phyloP scores from a whole-genome alignment of 2,797 vertebrate genomes.

The Selene dorsalis region DNA sequence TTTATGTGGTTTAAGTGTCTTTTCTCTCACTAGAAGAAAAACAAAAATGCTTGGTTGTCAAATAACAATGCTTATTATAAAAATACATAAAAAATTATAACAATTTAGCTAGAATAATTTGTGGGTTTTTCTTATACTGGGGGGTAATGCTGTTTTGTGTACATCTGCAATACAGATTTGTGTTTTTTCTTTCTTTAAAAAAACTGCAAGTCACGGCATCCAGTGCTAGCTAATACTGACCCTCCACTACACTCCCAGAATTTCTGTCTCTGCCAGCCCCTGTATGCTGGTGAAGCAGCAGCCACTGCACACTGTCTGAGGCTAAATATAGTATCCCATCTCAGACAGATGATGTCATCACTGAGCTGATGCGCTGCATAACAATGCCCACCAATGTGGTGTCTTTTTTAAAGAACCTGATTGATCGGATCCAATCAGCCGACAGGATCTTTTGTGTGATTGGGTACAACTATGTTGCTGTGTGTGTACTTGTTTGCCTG shows the following conservation, averaged over 20 bases:
- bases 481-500: slow-evolving; percentile 30
- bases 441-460: slow-evolving; percentile 33
- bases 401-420: slow-evolving; percentile 43
- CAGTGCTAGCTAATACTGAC: slow-evolving; percentile 31
- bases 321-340: slow-evolving; percentile 81
- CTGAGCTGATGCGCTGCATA: slow-evolving; percentile 71
- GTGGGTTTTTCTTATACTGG: background rate
- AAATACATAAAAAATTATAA: background rate
- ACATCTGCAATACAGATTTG: background rate
- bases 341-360: slow-evolving; percentile 82
- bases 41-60: background rate
- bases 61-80: background rate
- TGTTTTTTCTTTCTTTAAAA: slow-evolving; percentile 4
- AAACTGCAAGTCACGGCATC: slow-evolving; percentile 59
- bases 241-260: slow-evolving; percentile 24
- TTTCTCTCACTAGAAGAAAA: background rate
- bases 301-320: slow-evolving; percentile 58
- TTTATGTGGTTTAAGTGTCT: background rate
- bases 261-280: slow-evolving; percentile 31
- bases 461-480: slow-evolving; percentile 30
- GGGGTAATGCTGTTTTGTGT: background rate
- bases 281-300: slow-evolving; percentile 54
- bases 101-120: background rate
- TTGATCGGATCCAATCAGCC: slow-evolving; percentile 65
- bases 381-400: slow-evolving; percentile 69